Conservation (phyloP, 1,140 invertebrate species). For the Araneus ventricosus region DNA sequence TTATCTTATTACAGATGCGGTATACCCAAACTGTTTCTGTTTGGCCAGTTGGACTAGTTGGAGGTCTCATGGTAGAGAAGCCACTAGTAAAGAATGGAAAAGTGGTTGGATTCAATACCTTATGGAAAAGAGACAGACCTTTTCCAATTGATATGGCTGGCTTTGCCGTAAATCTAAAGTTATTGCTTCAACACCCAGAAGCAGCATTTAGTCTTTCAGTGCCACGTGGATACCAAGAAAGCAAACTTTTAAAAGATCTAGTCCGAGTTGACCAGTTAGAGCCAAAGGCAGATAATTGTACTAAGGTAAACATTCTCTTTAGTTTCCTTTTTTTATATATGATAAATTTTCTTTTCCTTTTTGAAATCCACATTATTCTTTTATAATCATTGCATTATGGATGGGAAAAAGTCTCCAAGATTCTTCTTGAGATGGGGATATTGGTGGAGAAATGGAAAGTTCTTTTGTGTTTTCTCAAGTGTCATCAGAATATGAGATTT, state of each 20-base stretch:
- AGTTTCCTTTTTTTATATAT: neutral
- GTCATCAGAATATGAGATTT: too few relatives aligned
- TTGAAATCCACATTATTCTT: too few relatives aligned
- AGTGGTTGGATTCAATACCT: constrained; percentile 87
- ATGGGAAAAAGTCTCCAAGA: too few relatives aligned
- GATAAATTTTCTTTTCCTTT: neutral
- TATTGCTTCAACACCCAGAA: constrained; percentile 88
- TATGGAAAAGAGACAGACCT: constrained; percentile 91
- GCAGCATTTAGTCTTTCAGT: constrained; percentile 91
- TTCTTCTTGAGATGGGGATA: too few relatives aligned
- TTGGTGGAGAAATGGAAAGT: too few relatives aligned
- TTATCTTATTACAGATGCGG: constrained; percentile 77
- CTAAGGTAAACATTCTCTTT: constrained; percentile 84
- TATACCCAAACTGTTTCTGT: constrained; percentile 93
- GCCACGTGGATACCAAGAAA: constrained; percentile 94
- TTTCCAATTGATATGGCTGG: constrained; percentile 99
- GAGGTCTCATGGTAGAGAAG: constrained; percentile 90
- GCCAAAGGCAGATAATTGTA: constrained; percentile 92
- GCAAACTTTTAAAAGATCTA: constrained; percentile 89
- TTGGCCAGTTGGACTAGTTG: constrained; percentile 98
- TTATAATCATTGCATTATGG: too few relatives aligned
- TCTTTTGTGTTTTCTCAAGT: too few relatives aligned
- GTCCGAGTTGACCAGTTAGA: constrained; percentile 91
- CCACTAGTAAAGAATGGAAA: constrained; percentile 86
- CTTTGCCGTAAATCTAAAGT: constrained; percentile 94